Conservation (phyloP, 2,113 vertebrate species). For the Eulemur macaco region DNA sequence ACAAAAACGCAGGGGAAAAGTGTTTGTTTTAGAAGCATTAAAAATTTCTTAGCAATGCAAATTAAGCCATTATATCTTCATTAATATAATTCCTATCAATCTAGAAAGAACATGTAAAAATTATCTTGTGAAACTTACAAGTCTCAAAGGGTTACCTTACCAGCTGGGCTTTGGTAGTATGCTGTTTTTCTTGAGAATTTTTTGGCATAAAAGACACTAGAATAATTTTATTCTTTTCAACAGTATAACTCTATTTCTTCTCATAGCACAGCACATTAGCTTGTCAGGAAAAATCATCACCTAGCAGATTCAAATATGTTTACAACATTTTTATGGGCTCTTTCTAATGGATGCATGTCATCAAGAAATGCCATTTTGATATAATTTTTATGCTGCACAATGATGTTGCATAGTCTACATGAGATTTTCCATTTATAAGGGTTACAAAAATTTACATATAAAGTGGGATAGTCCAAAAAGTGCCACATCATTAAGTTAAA, state of each 20-base stretch:
- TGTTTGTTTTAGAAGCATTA: neutral
- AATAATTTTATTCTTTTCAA: slow-evolving; percentile 71
- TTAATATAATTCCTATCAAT: neutral
- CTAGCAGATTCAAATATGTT: slow-evolving; percentile 72
- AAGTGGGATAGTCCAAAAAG: slow-evolving; percentile 72
- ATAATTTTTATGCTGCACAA: slow-evolving; percentile 65
- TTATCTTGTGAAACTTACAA: neutral
- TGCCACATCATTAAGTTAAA: slow-evolving; percentile 76
- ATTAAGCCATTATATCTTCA: neutral
- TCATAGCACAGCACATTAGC: slow-evolving; percentile 64
- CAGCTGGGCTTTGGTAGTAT: neutral
- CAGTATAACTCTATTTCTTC: slow-evolving; percentile 71
- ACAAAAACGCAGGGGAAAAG: rapidly evolving
- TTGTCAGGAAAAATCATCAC: slow-evolving; percentile 80
- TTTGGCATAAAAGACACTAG: slow-evolving; percentile 43
- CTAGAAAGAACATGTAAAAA: slow-evolving; percentile 17
- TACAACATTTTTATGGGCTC: slow-evolving; percentile 75
- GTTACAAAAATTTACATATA: slow-evolving; percentile 79
- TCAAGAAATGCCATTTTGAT: slow-evolving; percentile 70
- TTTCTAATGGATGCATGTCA: slow-evolving; percentile 69
- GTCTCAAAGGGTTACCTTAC: slow-evolving; percentile 27
- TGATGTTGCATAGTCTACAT: slow-evolving; percentile 55
- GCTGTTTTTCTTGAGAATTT: slow-evolving; percentile 64
- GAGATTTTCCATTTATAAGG: slow-evolving; percentile 72
- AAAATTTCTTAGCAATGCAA: neutral